phyloP scores from a whole-genome alignment of 2,888 invertebrate species.

The Lysandra bellargus region DNA sequence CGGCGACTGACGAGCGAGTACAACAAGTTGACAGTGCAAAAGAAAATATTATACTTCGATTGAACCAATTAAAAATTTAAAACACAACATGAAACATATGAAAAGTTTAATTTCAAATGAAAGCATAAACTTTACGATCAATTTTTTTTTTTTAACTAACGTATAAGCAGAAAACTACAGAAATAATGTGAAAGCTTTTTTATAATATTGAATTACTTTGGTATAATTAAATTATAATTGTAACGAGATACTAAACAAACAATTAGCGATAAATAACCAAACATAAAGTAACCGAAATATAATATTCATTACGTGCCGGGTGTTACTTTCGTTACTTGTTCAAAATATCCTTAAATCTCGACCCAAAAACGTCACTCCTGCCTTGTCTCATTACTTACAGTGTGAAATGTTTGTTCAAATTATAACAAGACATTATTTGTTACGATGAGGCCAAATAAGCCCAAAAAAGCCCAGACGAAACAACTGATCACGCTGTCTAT shows the following conservation, averaged over 20 bases:
- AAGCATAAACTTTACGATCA: no score
- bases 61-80: no score
- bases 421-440: neutral
- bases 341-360: neutral
- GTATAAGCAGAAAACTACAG: no score
- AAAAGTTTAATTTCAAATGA: no score
- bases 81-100: no score
- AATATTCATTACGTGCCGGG: neutral
- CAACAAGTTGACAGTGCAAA: neutral
- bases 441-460: neutral
- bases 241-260: neutral
- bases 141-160: no score
- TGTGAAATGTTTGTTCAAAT: neutral
- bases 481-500: no score
- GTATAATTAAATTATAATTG: neutral
- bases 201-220: neutral
- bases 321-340: neutral
- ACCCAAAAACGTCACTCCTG: neutral
- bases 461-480: neutral
- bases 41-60: neutral
- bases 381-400: neutral
- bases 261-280: neutral
- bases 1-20: neutral
- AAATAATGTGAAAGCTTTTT: no score
- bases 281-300: neutral